Evolutionary conservation across 2,888 invertebrate species (phyloP).

Genomic region (Coelinius sp.): DNA sequence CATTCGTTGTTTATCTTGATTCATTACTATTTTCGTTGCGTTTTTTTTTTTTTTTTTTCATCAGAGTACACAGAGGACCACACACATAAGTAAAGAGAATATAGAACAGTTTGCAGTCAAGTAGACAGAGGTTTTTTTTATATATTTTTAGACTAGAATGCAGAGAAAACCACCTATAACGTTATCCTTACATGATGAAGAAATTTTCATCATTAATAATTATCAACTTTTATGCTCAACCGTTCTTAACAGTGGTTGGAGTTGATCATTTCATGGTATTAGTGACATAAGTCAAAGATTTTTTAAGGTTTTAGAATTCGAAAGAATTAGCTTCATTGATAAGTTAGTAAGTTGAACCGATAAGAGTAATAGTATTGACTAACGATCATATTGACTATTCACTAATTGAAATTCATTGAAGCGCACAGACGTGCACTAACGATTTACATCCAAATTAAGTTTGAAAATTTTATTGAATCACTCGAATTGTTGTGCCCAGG

Average conservation of each 20-base stretch:
- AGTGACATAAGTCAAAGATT: background rate
- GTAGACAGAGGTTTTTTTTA: conserved; percentile 16
- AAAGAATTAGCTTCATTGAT: background rate
- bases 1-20: conserved; percentile 16
- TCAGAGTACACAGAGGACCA: conserved; percentile 13
- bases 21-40: background rate
- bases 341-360: background rate
- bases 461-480: background rate
- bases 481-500: background rate
- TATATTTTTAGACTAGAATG: background rate
- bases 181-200: too few relatives aligned
- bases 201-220: conserved; percentile 50
- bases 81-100: conserved; percentile 1
- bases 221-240: conserved; percentile 40
- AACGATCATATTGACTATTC: conserved; percentile 44
- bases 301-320: background rate
- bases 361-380: conserved; percentile 42
- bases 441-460: background rate
- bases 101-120: conserved; percentile 21
- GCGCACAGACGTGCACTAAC: background rate
- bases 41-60: conserved; percentile 3
- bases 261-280: background rate
- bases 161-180: background rate
- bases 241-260: background rate
- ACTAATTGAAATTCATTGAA: conserved; percentile 18